phyloP scores from a whole-genome alignment of 1,140 invertebrate species.

The Drosophila ohnishii region DNA sequence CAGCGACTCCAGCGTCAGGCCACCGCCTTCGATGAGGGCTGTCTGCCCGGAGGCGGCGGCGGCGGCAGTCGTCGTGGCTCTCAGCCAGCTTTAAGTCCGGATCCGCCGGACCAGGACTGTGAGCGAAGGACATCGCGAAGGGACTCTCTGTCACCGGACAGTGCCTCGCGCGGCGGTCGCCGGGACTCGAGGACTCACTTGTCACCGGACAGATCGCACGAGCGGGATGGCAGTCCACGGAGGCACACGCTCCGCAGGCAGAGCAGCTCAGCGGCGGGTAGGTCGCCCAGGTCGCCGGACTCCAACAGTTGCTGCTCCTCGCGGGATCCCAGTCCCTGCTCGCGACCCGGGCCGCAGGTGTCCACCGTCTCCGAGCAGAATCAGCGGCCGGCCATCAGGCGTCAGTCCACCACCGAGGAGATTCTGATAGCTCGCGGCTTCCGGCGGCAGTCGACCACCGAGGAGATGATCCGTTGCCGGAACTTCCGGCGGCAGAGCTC shows the following conservation, averaged over 20 bases:
- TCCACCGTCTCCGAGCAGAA: conserved; percentile 84
- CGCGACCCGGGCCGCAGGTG: conserved; percentile 84
- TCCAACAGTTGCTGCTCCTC: conserved; percentile 90
- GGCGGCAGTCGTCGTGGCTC: conserved; percentile 88
- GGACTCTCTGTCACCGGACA: conserved; percentile 94
- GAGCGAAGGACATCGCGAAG: conserved; percentile 89
- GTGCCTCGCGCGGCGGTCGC: conserved; percentile 88
- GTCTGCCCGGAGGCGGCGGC: conserved; percentile 87
- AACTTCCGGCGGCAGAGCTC: conserved; percentile 93
- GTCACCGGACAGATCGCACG: conserved; percentile 89
- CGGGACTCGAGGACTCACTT: conserved; percentile 90
- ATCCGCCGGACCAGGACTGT: conserved; percentile 84
- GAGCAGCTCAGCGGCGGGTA: conserved; percentile 88
- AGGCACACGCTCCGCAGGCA: conserved; percentile 88
- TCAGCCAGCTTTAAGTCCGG: conserved; percentile 91
- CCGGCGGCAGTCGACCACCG: conserved; percentile 93
- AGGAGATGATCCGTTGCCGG: conserved; percentile 95
- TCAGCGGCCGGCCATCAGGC: conserved; percentile 87
- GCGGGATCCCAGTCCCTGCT: conserved; percentile 89
- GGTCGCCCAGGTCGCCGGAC: conserved; percentile 87
- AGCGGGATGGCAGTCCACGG: conserved; percentile 88
- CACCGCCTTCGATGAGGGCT: conserved; percentile 93
- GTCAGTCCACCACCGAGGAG: conserved; percentile 95
- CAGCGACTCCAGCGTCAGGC: conserved; percentile 92
- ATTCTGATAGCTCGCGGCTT: conserved; percentile 95